Conservation (phyloP, 2,888 invertebrate species). For the Tethea ocularis region DNA sequence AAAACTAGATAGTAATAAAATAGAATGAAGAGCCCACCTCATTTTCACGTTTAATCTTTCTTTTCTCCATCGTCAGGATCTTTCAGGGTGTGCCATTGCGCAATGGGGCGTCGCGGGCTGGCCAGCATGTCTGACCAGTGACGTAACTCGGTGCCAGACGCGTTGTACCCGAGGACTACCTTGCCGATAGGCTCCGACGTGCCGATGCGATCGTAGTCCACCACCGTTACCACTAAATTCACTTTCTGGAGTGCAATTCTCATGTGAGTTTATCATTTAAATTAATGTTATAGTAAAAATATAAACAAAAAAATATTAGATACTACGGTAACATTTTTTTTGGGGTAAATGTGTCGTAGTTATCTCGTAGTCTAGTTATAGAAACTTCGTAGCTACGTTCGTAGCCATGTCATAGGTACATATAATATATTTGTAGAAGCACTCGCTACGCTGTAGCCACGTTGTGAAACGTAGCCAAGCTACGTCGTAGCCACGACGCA, state of each 20-base stretch:
- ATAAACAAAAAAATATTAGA: background rate
- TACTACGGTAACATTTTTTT: background rate
- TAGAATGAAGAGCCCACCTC: slow-evolving; percentile 36
- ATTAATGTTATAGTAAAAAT: background rate
- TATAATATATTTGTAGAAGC: no score
- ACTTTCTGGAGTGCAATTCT: slow-evolving; percentile 92
- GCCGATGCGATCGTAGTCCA: slow-evolving; percentile 99
- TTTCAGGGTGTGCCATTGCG: slow-evolving; percentile 99
- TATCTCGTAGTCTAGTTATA: background rate
- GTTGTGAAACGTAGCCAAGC: background rate
- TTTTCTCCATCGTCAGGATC: slow-evolving; percentile 98
- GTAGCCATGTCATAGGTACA: background rate
- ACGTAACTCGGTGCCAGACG: slow-evolving; percentile 98
- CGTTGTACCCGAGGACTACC: slow-evolving; percentile 98
- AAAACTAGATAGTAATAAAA: no score
- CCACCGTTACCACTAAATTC: slow-evolving; percentile 98
- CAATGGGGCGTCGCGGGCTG: slow-evolving; percentile 98
- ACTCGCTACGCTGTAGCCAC: background rate
- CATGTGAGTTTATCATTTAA: slow-evolving; percentile 12
- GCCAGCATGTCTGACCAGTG: slow-evolving; percentile 99
- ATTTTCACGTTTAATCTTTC: slow-evolving; percentile 85
- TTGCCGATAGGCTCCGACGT: slow-evolving; percentile 99
- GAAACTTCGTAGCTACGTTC: background rate
- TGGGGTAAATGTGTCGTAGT: background rate
- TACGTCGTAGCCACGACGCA: background rate